phyloP scores from a whole-genome alignment of 2,888 invertebrate species.

The Galerucella pusilla region DNA sequence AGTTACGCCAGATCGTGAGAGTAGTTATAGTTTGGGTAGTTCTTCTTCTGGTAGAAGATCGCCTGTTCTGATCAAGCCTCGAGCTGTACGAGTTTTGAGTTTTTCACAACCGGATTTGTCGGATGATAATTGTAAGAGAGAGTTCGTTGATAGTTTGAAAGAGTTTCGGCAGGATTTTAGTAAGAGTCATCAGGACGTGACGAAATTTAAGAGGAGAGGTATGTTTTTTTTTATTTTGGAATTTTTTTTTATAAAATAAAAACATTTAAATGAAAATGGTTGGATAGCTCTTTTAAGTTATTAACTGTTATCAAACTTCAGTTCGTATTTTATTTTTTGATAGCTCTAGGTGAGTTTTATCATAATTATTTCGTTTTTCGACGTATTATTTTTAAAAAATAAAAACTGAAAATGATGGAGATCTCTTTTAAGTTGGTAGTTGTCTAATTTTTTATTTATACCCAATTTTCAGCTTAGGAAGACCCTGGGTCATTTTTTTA shows the following conservation, averaged over 20 bases:
- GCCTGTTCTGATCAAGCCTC: slow-evolving; percentile 50
- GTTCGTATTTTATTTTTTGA: too few relatives aligned
- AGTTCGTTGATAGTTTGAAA: slow-evolving; percentile 51
- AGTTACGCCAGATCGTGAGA: slow-evolving; percentile 58
- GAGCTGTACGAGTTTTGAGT: slow-evolving; percentile 46
- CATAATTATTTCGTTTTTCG: too few relatives aligned
- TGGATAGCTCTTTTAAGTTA: too few relatives aligned
- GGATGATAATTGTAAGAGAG: slow-evolving; percentile 48
- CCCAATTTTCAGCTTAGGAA: too few relatives aligned
- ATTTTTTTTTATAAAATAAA: neutral
- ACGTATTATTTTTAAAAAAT: too few relatives aligned
- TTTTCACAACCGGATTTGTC: slow-evolving; percentile 61
- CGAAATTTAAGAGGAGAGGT: slow-evolving; percentile 50
- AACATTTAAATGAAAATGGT: too few relatives aligned
- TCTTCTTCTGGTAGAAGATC: slow-evolving; percentile 56
- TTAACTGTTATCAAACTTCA: too few relatives aligned
- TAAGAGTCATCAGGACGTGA: slow-evolving; percentile 55
- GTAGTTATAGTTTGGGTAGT: slow-evolving; percentile 59
- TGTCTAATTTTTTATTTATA: too few relatives aligned
- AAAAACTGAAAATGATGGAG: too few relatives aligned
- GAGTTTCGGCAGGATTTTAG: slow-evolving; percentile 48
- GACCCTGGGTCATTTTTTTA: too few relatives aligned
- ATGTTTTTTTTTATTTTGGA: slow-evolving; percentile 33
- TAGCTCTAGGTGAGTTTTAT: too few relatives aligned
- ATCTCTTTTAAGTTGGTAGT: too few relatives aligned